phyloP scores from a whole-genome alignment of 2,797 vertebrate species.

The Falco cherrug region DNA sequence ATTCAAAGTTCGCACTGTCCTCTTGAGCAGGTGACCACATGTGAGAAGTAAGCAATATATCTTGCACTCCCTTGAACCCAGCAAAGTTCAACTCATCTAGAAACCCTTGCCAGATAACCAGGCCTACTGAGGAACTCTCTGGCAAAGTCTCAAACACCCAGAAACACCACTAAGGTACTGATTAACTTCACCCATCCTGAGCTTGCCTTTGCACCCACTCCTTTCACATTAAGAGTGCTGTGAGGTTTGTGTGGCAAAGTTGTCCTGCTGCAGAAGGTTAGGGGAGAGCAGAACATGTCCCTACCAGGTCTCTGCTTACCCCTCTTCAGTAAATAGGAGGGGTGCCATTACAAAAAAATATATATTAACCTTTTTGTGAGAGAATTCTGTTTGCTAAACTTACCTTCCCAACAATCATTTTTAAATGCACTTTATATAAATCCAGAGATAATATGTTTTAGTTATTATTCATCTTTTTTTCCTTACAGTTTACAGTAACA shows the following conservation, averaged over 20 bases:
- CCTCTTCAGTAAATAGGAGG: neutral
- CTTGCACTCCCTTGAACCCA: accelerated
- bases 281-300: neutral
- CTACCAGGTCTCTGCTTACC: neutral
- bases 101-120: neutral
- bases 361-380: accelerated
- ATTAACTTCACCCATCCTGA: accelerated
- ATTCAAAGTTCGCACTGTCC: neutral
- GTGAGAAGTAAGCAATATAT: neutral
- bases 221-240: accelerated
- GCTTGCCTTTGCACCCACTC: neutral
- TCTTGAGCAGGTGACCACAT: accelerated
- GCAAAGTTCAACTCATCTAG: neutral
- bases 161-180: neutral
- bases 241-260: neutral
- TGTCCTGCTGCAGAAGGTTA: neutral
- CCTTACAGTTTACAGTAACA: neutral
- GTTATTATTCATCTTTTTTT: neutral
- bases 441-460: neutral
- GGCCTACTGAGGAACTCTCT: accelerated
- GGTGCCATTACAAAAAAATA: neutral
- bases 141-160: neutral
- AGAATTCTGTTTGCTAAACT: neutral
- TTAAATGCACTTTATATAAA: neutral
- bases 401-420: neutral